Evolutionary conservation across 2,113 vertebrate genomes (phyloP).

Genomic region (Sclerurus mexicanus): DNA sequence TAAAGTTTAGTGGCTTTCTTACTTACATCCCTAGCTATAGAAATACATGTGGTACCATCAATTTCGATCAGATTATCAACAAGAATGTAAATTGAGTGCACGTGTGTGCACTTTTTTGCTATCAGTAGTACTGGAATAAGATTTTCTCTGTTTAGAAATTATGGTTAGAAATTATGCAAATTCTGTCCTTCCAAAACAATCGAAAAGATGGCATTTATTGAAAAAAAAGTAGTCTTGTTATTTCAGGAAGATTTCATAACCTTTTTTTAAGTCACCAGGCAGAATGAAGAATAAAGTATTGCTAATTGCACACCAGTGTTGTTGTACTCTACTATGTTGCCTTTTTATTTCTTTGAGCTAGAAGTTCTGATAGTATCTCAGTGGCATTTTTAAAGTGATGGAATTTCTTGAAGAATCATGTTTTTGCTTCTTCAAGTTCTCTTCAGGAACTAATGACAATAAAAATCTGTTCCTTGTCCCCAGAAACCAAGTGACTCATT

Average conservation of each 20-base stretch:
- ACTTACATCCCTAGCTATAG: background rate
- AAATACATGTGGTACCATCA: background rate
- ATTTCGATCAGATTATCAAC: background rate
- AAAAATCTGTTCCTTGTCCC: slow-evolving; percentile 63
- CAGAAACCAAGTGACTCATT: slow-evolving; percentile 46
- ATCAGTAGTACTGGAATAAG: background rate
- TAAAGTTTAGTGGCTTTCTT: background rate
- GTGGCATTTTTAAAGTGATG: background rate
- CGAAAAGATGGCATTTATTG: background rate
- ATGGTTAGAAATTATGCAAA: background rate
- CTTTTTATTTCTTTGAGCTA: background rate
- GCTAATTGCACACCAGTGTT: background rate
- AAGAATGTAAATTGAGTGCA: background rate
- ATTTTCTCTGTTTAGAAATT: background rate
- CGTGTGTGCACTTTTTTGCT: background rate
- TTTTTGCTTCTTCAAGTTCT: background rate
- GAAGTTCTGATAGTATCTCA: background rate
- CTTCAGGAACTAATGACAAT: slow-evolving; percentile 37
- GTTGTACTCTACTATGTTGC: background rate
- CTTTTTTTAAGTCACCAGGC: background rate
- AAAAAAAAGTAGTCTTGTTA: background rate
- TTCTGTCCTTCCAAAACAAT: background rate
- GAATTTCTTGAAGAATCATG: background rate
- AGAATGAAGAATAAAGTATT: background rate
- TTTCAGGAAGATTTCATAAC: background rate